A percentile compares a stretch with the other conserved stretches of the same genome.
Evolutionary conservation across 1,140 invertebrate species (phyloP).

Genomic region (Papilio machaon): DNA sequence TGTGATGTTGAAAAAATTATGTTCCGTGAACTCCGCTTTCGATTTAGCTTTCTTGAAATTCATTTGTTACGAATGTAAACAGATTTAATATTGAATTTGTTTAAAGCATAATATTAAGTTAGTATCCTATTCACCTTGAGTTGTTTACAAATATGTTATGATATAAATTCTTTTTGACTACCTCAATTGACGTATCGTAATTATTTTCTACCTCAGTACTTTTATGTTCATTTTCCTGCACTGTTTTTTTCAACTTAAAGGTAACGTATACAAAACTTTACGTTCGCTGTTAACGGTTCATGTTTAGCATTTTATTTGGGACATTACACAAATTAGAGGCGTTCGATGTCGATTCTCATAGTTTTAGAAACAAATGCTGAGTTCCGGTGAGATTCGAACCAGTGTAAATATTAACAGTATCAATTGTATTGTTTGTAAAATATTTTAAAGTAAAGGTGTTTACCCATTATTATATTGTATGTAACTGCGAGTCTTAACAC

Average conservation of each 20-base stretch:
- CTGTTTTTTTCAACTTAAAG: not conserved
- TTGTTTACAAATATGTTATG: no score
- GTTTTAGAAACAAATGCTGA: not conserved
- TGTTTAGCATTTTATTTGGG: conserved; percentile 20
- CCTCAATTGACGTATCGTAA: no score
- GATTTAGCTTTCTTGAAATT: not conserved
- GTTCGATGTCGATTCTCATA: not conserved
- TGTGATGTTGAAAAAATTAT: conserved; percentile 14
- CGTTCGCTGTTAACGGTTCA: conserved; percentile 3
- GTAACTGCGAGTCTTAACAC: no score
- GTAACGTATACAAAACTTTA: not conserved
- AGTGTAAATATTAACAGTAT: not conserved
- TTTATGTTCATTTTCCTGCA: not conserved
- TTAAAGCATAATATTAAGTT: no score
- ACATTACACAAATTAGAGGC: conserved; percentile 9
- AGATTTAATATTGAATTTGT: no score
- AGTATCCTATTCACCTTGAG: no score
- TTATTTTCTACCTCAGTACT: no score
- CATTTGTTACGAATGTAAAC: not conserved
- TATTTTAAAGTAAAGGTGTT: not conserved
- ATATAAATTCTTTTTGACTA: no score
- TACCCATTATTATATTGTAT: no score
- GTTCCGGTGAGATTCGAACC: not conserved
- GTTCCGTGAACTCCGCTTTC: not conserved
- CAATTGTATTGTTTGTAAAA: not conserved